Percentiles rank a stretch among this genome's conserved stretches.
phyloP scores from a whole-genome alignment of 2,797 vertebrate genomes.

The Scolopax bukidnonensis region DNA sequence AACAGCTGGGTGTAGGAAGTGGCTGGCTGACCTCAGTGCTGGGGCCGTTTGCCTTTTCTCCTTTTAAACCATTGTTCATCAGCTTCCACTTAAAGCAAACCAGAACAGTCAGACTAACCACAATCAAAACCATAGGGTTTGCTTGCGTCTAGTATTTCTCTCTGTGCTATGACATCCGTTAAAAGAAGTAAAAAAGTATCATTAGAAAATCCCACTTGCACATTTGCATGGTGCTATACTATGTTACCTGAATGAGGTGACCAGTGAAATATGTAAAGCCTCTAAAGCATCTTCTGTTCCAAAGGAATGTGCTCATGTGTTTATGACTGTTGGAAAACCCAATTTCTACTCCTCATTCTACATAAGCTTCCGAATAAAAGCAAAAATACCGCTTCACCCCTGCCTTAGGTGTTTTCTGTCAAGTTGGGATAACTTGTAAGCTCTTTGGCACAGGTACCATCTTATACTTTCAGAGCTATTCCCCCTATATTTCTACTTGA shows the following conservation, averaged over 20 bases:
- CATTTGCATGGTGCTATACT: background rate
- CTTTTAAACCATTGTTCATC: conserved; percentile 60
- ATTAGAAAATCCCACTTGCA: background rate
- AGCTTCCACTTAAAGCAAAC: conserved; percentile 64
- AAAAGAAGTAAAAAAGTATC: background rate
- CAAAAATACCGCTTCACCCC: background rate
- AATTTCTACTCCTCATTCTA: background rate
- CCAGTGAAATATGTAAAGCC: background rate
- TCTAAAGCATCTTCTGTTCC: background rate
- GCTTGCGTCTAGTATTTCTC: conserved; percentile 13
- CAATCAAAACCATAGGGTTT: conserved; percentile 60
- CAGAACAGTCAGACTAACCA: conserved; percentile 41
- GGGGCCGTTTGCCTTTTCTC: conserved; percentile 53
- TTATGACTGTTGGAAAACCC: background rate
- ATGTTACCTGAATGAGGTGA: background rate
- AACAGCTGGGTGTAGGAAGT: conserved; percentile 71
- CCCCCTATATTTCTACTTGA: background rate
- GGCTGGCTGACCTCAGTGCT: conserved; percentile 54
- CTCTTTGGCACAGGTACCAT: background rate
- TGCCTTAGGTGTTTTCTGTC: background rate
- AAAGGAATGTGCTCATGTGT: background rate
- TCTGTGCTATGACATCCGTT: background rate
- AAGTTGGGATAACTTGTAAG: background rate
- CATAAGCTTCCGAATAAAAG: background rate
- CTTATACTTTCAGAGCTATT: background rate